Evolutionary conservation across 2,888 invertebrate species (phyloP), one percentile per base, ranked within the genome.

Genomic region (Schizaphis graminum): DNA sequence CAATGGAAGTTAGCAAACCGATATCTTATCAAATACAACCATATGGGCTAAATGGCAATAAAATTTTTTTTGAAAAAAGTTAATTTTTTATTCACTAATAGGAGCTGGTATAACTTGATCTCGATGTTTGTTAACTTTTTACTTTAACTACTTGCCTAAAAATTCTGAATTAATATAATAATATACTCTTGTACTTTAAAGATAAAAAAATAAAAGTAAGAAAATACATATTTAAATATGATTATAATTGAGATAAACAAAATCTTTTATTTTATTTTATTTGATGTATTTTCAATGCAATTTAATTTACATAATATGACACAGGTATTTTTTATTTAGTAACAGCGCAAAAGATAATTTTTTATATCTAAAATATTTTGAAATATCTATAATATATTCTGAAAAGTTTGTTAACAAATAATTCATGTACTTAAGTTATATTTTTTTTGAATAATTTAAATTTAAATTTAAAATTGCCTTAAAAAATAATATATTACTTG

Each of bases 131-230:
- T 24, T 53, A 41, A 56, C 24, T 91, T 91, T 85, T 95, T 95
- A 16, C 97, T 67, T 67, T 13, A 49, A 49, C 13, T 67, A n/a
- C 13, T 11, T n/a, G 13, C 11, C 61, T 67, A 61, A 28, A 67
- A n/a, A n/a, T n/a, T n/a, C 61, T n/a, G 13, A n/a, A 1, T n/a
- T 67, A 67, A n/a, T n/a, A n/a, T 61, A 16, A n/a, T 67, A 67
- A 67, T n/a, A 67, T 67, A 16, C 67, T n/a, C 5, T n/a, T n/a
- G n/a, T 67, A 67, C 5, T 16, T 61, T 7, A 47, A 47, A 47
- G 7, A 47, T 47, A 7, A 47, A 47, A 47, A 47, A 8, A 7
- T 47, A 47, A 47, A 47, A 4, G 16, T 67, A n/a, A 7, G 5
- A n/a, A 67, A 67, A 67, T 67, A 16, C 28, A 11, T n/a, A n/a